phyloP scores from a whole-genome alignment of 2,113 vertebrate genomes.

The Melanostigma gelatinosum region DNA sequence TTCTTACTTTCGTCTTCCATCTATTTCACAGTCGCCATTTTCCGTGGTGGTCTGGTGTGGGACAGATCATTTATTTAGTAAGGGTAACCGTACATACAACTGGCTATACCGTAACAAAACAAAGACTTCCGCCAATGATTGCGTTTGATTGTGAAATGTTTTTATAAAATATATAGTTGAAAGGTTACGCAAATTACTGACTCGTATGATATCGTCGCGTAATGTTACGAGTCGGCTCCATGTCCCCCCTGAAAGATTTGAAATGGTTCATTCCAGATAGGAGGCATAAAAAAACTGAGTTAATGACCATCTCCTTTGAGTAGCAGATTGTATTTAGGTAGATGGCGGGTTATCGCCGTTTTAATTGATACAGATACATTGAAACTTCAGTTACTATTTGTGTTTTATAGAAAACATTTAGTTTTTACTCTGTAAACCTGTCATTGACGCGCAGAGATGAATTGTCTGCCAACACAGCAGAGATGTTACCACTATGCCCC shows the following conservation, averaged over 20 bases:
- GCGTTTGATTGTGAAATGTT: neutral
- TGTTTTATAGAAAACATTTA: neutral
- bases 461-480: conserved; percentile 34
- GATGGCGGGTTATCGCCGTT: conserved; percentile 42
- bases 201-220: conserved; percentile 10
- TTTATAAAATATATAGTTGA: neutral
- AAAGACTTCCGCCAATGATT: neutral
- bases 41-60: conserved; percentile 86
- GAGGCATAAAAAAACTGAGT: conserved; percentile 82
- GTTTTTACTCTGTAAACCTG: conserved; percentile 26
- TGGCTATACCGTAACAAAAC: neutral
- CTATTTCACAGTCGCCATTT: conserved; percentile 89
- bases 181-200: neutral
- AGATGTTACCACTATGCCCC: conserved; percentile 48
- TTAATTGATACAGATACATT: conserved; percentile 42
- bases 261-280: conserved; percentile 82
- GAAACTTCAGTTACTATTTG: neutral
- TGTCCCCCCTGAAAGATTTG: conserved; percentile 62
- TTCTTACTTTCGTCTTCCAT: conserved; percentile 87
- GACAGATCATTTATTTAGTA: conserved; percentile 73
- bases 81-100: conserved; percentile 46
- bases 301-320: conserved; percentile 78
- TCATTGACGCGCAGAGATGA: conserved; percentile 22
- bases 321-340: conserved; percentile 67
- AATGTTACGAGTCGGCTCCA: conserved; percentile 44